Evolutionary conservation across 1,140 invertebrate species (phyloP).

Genomic region (Dreissena rostriformis): DNA sequence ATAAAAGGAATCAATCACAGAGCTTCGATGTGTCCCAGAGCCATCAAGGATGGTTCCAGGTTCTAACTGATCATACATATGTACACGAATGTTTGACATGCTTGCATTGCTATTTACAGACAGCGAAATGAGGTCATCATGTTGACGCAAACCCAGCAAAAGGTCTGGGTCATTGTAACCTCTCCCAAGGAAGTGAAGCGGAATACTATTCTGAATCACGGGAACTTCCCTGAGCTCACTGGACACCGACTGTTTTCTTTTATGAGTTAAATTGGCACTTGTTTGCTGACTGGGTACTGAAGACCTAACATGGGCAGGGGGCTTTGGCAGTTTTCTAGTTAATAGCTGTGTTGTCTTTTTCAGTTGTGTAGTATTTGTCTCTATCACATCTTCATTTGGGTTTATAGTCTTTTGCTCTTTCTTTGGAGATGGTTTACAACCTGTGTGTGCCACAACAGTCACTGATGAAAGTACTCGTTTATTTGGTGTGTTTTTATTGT

Average conservation of each 20-base stretch:
- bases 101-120: background rate
- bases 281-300: background rate
- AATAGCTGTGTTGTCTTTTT: background rate
- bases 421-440: background rate
- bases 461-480: background rate
- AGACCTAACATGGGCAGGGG: background rate
- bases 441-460: background rate
- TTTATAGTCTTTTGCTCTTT: background rate
- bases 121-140: background rate
- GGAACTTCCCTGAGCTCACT: background rate
- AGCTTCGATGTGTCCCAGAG: background rate
- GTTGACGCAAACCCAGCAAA: background rate
- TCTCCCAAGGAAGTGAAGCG: background rate
- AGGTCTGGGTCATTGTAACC: background rate
- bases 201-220: background rate
- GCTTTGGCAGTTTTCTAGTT: background rate
- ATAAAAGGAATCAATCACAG: background rate
- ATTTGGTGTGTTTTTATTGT: background rate
- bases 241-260: background rate
- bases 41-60: background rate
- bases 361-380: background rate
- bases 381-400: background rate
- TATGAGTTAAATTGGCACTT: background rate
- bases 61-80: slow-evolving; percentile 1
- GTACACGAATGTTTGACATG: background rate